Evolutionary conservation across 2,113 vertebrate species (phyloP), one percentile per base, ranked within the genome.

Genomic region (Saccopteryx leptura): DNA sequence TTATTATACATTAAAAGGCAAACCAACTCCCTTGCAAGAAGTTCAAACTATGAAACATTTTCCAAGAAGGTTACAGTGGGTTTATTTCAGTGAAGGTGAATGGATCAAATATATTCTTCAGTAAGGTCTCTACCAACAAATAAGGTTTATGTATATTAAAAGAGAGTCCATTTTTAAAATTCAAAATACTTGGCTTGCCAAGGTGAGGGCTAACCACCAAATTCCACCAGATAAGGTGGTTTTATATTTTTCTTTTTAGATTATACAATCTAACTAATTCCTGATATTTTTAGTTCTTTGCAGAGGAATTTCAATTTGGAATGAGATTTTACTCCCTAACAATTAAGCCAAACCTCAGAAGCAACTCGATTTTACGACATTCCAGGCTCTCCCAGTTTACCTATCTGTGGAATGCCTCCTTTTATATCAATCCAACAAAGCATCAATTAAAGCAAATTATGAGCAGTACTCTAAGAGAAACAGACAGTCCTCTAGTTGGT

Each of bases 271-370:
- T 72, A 56, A 74, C 48, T 85, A 91, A 95, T 69, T 96, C 79
- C 91, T 69, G 65, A 61, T 79, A 84, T 92, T 93, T 96, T 96
- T 96, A 97, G 74, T 75, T 94, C 54, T 96, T 75, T 94, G 68
- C 63, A 82, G 81, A 66, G 48, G 81, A 93, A 96, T 92, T 97
- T 97, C 91, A 78, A 87, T 91, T 94, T 91, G 75, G 17, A 95
- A 85, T 76, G 90, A 76, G 88, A 79, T 90, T 79, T 88, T 93
- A 86, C 74, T 96, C 82, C 71, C 83, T 92, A 92, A 93, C 69
- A 92, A 92, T 96, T 88, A 91, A 91, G 69, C 81, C 52, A 83
- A 56, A 91, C 75, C 90, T 96, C 86, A 94, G 89, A 88, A 96
- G 33, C 69, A 96, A 76, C 31, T 84, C 81, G 86, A 76, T 80